Evolutionary conservation across 2,797 vertebrate genomes (phyloP).

Genomic region (Eulemur mongoz): DNA sequence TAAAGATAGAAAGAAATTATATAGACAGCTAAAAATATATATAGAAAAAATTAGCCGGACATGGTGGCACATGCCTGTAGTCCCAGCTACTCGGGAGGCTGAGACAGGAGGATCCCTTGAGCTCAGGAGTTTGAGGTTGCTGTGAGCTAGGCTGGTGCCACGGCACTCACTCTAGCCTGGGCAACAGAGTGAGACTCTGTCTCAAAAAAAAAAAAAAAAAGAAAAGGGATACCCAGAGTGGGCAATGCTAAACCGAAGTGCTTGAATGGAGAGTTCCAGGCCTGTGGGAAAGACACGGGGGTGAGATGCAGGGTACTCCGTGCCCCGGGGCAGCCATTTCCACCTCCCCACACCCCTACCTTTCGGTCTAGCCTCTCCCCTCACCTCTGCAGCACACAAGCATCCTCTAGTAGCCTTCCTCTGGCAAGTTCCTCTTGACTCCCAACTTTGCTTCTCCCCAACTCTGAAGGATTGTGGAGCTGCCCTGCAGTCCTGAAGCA

Average conservation of each 20-base stretch:
- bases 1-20: too few relatives aligned
- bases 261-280: background rate
- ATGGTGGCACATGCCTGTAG: too few relatives aligned
- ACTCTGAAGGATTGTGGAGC: background rate
- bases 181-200: too few relatives aligned
- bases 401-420: background rate
- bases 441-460: background rate
- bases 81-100: too few relatives aligned
- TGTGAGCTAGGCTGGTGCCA: too few relatives aligned
- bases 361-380: background rate
- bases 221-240: background rate
- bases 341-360: background rate
- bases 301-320: rapidly evolving
- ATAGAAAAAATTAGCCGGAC: too few relatives aligned
- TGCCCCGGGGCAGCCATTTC: background rate
- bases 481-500: background rate
- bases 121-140: too few relatives aligned
- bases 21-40: too few relatives aligned
- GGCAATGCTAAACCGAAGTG: background rate
- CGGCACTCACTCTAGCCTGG: too few relatives aligned
- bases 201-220: too few relatives aligned
- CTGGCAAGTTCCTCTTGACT: background rate
- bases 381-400: background rate
- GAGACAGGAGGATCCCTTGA: too few relatives aligned
- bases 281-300: background rate